Conservation (phyloP, 2,113 vertebrate species). For the Dissostichus mawsoni region DNA sequence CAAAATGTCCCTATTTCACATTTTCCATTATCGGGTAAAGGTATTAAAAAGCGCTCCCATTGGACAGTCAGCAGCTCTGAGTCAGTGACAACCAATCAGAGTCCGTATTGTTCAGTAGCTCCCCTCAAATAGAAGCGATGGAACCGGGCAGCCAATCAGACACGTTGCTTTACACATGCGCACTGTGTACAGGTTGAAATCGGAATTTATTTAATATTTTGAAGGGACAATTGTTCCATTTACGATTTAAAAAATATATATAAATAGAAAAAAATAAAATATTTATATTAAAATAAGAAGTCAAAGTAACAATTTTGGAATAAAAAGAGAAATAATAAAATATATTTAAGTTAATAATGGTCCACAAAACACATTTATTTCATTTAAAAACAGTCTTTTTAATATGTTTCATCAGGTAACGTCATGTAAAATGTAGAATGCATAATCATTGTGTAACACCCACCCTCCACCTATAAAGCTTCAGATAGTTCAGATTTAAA, state of each 20-base stretch:
- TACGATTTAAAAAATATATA: too few relatives aligned
- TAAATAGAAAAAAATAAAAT: not conserved
- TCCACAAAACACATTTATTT: not conserved
- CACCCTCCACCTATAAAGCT: constrained; percentile 36
- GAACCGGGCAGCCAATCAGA: constrained; percentile 53
- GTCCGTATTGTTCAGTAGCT: constrained; percentile 40
- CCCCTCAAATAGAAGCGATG: constrained; percentile 55
- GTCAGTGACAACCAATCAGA: constrained; percentile 69
- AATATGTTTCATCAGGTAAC: constrained; percentile 18
- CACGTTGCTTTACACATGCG: not conserved
- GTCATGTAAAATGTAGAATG: constrained; percentile 35
- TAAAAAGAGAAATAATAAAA: too few relatives aligned
- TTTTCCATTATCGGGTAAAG: constrained; percentile 14
- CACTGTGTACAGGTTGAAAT: not conserved
- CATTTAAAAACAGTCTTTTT: not conserved
- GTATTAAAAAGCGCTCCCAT: constrained; percentile 65
- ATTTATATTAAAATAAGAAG: too few relatives aligned
- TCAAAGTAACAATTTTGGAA: too few relatives aligned
- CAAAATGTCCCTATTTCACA: constrained; percentile 80
- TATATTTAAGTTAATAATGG: too few relatives aligned
- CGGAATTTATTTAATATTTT: too few relatives aligned
- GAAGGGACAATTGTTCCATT: too few relatives aligned
- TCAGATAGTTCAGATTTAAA: constrained; percentile 21
- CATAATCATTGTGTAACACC: not conserved
- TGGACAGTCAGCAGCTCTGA: constrained; percentile 32